phyloP scores from a whole-genome alignment of 1,140 invertebrate genomes.

The Ooceraea biroi region DNA sequence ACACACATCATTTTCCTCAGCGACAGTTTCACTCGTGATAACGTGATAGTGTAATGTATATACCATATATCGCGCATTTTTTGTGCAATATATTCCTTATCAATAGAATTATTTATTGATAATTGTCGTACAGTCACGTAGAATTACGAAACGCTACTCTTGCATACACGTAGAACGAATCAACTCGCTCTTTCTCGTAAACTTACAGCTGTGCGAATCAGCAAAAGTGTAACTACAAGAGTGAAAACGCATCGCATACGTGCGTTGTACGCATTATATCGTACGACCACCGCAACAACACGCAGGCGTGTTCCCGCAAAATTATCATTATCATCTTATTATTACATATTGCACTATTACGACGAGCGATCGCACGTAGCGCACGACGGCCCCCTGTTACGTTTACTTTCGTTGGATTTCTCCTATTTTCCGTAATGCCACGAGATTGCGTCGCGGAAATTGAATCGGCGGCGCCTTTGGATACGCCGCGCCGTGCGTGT shows the following conservation, averaged over 20 bases:
- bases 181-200: slow-evolving; percentile 31
- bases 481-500: slow-evolving; percentile 37
- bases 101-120: slow-evolving; percentile 13
- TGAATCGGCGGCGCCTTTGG: slow-evolving; percentile 78
- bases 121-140: slow-evolving; percentile 5
- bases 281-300: slow-evolving; percentile 1
- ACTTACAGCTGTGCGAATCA: slow-evolving; percentile 32
- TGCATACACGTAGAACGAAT: slow-evolving; percentile 2
- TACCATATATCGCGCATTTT: not conserved
- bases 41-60: not conserved
- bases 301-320: slow-evolving; percentile 4
- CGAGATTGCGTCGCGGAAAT: slow-evolving; percentile 80
- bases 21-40: not conserved
- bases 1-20: not conserved
- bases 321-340: slow-evolving; percentile 73
- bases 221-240: slow-evolving; percentile 17
- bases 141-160: slow-evolving; percentile 20
- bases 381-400: slow-evolving; percentile 69
- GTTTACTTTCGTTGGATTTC: slow-evolving; percentile 84
- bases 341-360: slow-evolving; percentile 77
- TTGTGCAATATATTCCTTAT: slow-evolving; percentile 7
- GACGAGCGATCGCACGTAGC: slow-evolving; percentile 66
- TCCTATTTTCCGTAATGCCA: slow-evolving; percentile 82
- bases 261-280: slow-evolving; percentile 11
- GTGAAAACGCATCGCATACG: slow-evolving; percentile 31